phyloP scores from a whole-genome alignment of 2,113 vertebrate genomes.

The Pagrus major region DNA sequence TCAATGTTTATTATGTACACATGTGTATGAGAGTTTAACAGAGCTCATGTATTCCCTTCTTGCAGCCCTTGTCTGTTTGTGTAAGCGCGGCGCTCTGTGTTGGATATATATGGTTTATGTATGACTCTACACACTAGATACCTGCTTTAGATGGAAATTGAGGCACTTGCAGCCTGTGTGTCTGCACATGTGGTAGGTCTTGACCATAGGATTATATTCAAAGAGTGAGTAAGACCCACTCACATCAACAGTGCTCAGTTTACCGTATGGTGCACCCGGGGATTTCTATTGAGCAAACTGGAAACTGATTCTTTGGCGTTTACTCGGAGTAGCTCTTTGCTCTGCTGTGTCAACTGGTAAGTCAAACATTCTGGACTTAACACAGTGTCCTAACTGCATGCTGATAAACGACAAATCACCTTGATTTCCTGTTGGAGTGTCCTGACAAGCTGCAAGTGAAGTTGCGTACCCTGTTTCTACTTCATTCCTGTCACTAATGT shows the following conservation, averaged over 20 bases:
- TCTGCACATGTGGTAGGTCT: not conserved
- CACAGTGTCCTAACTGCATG: not conserved
- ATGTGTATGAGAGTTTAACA: not conserved
- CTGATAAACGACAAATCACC: too few species aligned
- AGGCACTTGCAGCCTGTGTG: conserved; percentile 8
- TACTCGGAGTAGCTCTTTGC: not conserved
- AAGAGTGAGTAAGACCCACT: conserved; percentile 28
- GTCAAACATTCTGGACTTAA: conserved; percentile 14
- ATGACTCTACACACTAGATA: conserved; percentile 16
- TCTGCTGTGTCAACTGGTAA: not conserved
- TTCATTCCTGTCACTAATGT: too few species aligned
- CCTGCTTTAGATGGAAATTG: conserved; percentile 54
- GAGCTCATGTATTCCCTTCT: conserved; percentile 1
- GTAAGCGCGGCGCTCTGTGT: conserved; percentile 13
- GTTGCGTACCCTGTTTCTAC: too few species aligned
- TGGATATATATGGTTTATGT: conserved; percentile 52
- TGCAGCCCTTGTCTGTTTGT: conserved; percentile 27
- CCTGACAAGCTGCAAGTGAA: too few species aligned
- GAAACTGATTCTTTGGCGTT: conserved; percentile 17
- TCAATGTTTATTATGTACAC: conserved; percentile 30
- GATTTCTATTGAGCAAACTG: conserved; percentile 35
- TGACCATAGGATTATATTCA: conserved; percentile 28
- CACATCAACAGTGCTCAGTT: conserved; percentile 28
- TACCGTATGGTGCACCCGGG: conserved; percentile 14
- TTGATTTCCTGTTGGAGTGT: too few species aligned